A percentile compares a stretch with the other conserved stretches of the same genome.
phyloP scores from a whole-genome alignment of 1,140 invertebrate genomes.

The Nomia melanderi region DNA sequence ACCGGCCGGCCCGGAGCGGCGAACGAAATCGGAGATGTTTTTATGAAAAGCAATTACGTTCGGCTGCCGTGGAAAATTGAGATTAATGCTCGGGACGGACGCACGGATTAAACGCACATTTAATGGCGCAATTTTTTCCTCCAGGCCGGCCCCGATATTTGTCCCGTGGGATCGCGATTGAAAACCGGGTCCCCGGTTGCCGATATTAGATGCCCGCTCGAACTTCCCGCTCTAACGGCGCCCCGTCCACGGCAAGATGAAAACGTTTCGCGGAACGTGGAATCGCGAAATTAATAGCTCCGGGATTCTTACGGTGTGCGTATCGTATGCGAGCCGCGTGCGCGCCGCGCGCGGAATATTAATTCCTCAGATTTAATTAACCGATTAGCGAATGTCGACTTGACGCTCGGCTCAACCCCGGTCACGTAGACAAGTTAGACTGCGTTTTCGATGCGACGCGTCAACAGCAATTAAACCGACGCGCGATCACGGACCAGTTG shows the following conservation, averaged over 20 bases:
- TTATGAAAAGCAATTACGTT: constrained; percentile 31
- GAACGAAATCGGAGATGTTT: constrained; percentile 62
- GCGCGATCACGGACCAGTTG: not conserved
- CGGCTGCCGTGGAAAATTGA: not conserved
- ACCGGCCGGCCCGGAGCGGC: constrained; percentile 55
- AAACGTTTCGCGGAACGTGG: not conserved
- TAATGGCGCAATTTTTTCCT: constrained; percentile 1
- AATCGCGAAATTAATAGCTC: constrained; percentile 62
- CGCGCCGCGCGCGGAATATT: constrained; percentile 70
- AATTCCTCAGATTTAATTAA: constrained; percentile 79
- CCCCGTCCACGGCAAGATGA: too few species aligned
- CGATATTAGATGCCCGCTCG: too few species aligned
- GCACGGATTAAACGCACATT: not conserved
- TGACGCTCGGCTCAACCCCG: constrained; percentile 67
- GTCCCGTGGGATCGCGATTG: not conserved
- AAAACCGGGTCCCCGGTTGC: not conserved
- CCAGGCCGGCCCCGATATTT: not conserved
- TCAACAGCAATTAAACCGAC: constrained; percentile 47
- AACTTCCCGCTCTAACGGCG: too few species aligned
- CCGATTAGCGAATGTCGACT: constrained; percentile 76
- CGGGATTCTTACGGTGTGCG: constrained; percentile 68
- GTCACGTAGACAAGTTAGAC: constrained; percentile 74
- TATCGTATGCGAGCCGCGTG: constrained; percentile 64
- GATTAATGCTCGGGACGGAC: not conserved
- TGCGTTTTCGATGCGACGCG: constrained; percentile 68